These are phyloP conservation scores for Anguilla obscura DNA, from an alignment of 2,797 vertebrate genomes.

Conservation along the genomic window DNA sequence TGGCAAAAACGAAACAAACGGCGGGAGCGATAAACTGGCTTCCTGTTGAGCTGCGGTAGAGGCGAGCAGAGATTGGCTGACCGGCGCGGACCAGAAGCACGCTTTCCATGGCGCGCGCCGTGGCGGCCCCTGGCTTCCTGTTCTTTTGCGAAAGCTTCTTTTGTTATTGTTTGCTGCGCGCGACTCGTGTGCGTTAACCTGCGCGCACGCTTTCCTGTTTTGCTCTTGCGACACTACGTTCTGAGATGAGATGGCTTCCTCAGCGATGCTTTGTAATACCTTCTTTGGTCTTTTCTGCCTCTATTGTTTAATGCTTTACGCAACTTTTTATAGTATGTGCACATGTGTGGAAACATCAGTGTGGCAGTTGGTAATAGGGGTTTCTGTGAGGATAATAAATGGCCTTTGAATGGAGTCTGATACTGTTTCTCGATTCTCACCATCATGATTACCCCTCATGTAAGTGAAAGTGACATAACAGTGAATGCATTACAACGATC, in stretches of 20 bases:
- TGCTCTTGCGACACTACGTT: slow-evolving; percentile 7
- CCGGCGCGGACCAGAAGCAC: background rate
- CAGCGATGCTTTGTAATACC: background rate
- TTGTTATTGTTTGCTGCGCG: slow-evolving; percentile 38
- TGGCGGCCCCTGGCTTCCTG: slow-evolving; percentile 62
- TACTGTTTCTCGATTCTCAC: background rate
- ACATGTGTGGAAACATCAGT: background rate
- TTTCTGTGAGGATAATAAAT: background rate
- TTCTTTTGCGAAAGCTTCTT: slow-evolving; percentile 66
- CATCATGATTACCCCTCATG: background rate
- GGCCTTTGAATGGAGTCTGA: background rate
- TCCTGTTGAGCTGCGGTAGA: background rate
- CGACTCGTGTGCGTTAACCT: background rate
- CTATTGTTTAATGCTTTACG: background rate
- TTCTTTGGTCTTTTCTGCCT: no score
- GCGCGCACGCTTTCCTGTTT: slow-evolving; percentile 11
- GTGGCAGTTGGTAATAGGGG: background rate
- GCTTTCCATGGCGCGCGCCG: slow-evolving; percentile 28
- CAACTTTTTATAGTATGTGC: background rate
- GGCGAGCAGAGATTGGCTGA: background rate
- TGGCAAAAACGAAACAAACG: slow-evolving; percentile 7
- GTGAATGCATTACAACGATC: background rate
- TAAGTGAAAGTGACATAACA: background rate
- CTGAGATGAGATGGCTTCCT: background rate
- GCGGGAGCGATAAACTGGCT: slow-evolving; percentile 19